Conservation (phyloP, 2,888 invertebrate genomes). For the Helobdella robusta region DNA sequence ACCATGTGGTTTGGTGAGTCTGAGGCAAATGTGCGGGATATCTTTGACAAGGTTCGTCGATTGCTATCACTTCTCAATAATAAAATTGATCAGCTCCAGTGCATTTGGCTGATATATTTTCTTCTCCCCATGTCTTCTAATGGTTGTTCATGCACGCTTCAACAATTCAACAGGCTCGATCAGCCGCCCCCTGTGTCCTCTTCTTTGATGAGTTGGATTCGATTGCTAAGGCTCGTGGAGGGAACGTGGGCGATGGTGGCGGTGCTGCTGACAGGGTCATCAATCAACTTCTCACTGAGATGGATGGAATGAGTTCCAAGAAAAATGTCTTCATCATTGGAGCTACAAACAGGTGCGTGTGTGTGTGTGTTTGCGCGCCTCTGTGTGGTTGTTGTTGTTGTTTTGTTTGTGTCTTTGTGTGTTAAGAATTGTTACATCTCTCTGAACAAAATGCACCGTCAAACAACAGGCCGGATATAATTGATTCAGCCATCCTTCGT, state of each 20-base stretch:
- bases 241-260: slow-evolving; percentile 91
- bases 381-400: background rate
- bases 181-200: slow-evolving; percentile 95
- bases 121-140: too few species aligned
- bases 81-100: slow-evolving; percentile 94
- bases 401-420: background rate
- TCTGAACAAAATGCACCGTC: background rate
- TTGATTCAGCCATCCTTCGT: slow-evolving; percentile 95
- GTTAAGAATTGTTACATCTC: background rate
- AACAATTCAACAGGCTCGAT: slow-evolving; percentile 69
- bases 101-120: too few species aligned
- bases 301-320: slow-evolving; percentile 99
- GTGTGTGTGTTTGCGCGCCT: background rate
- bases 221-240: slow-evolving; percentile 96
- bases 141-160: too few species aligned
- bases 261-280: slow-evolving; percentile 94
- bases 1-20: slow-evolving; percentile 99
- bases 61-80: background rate
- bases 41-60: slow-evolving; percentile 80
- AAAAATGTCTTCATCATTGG: slow-evolving; percentile 99
- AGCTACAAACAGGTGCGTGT: slow-evolving; percentile 61
- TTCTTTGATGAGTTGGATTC: slow-evolving; percentile 99
- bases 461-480: slow-evolving; percentile 67
- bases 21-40: slow-evolving; percentile 96
- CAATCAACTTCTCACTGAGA: slow-evolving; percentile 98